Conservation (phyloP, 2,797 vertebrate species). For the Hoplostethus mediterraneus region DNA sequence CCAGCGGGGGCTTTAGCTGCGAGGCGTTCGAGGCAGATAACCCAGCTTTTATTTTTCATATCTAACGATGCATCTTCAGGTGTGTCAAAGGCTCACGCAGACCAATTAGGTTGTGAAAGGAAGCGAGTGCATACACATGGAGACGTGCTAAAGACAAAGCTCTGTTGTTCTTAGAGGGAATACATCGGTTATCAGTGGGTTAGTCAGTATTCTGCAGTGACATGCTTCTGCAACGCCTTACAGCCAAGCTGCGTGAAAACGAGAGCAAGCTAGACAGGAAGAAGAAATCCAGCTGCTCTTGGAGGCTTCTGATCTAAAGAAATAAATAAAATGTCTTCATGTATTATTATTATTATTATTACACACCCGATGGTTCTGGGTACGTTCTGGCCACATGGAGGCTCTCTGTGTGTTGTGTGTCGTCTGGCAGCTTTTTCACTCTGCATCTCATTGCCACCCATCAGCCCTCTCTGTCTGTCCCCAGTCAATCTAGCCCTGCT, state of each 20-base stretch:
- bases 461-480: constrained; percentile 36
- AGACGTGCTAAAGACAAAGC: neutral
- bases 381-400: constrained; percentile 15
- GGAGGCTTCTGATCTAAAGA: no score
- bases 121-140: constrained; percentile 13
- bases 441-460: constrained; percentile 69
- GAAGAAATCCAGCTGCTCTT: no score
- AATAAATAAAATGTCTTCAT: no score
- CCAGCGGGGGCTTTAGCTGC: constrained; percentile 11
- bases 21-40: constrained; percentile 31
- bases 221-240: neutral
- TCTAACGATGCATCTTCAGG: constrained; percentile 40
- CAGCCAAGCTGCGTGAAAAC: no score
- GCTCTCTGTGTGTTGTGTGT: constrained; percentile 37
- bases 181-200: neutral
- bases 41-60: constrained; percentile 29
- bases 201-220: no score
- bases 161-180: no score
- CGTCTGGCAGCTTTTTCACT: constrained; percentile 64
- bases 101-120: constrained; percentile 12
- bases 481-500: constrained; percentile 21
- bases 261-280: neutral
- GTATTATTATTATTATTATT: no score
- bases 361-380: neutral
- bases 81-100: constrained; percentile 17